phyloP scores from a whole-genome alignment of 92 coral and sea anemone species.

The Pocillopora grandis region DNA sequence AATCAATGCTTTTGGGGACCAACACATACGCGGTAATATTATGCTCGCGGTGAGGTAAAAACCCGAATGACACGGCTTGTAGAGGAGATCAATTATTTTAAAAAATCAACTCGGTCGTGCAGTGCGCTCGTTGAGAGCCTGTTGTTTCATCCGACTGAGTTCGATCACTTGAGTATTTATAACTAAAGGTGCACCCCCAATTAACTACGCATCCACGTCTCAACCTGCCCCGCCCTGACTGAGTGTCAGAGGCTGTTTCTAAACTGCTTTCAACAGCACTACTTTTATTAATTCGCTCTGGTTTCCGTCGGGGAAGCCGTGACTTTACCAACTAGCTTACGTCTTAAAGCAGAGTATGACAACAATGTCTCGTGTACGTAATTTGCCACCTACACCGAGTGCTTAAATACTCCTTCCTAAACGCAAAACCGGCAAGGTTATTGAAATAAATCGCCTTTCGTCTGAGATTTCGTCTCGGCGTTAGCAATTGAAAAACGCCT shows the following conservation, averaged over 20 bases:
- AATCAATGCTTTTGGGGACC: background rate
- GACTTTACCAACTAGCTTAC: background rate
- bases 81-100: background rate
- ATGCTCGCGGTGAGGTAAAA: conserved; percentile 10
- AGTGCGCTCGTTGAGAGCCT: background rate
- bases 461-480: background rate
- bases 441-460: background rate
- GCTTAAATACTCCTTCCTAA: no score
- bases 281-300: background rate
- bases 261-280: conserved; percentile 30
- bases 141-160: background rate
- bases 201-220: conserved; percentile 21
- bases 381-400: conserved; percentile 20
- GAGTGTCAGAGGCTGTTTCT: conserved; percentile 24
- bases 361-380: background rate
- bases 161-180: conserved; percentile 9
- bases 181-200: conserved; percentile 17
- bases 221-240: conserved; percentile 36
- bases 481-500: conserved; percentile 4
- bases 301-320: conserved; percentile 18
- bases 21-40: background rate
- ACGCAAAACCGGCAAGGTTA: no score
- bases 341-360: conserved; percentile 1
- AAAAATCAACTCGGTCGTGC: background rate
- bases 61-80: conserved; percentile 13